Evolutionary conservation across 2,113 vertebrate genomes (phyloP), one percentile per base, ranked within the genome.

Genomic region (Arvicanthis niloticus): DNA sequence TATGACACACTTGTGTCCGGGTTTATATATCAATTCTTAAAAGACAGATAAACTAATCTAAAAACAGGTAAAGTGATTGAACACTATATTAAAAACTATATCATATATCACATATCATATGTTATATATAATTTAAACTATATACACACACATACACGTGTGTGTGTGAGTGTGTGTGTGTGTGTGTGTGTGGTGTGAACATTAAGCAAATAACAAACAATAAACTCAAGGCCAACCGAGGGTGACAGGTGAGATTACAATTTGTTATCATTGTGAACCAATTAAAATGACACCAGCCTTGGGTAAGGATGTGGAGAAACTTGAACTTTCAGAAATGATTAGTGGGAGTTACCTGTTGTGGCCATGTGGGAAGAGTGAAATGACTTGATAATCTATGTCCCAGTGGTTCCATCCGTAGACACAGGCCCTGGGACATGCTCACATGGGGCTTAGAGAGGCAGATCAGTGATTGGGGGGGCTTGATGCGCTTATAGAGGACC

Each of bases 21-120:
- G 84, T 42, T 42, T 86, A 51, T 22, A 72, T 76, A 86, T 92
- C 13, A 76, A 17, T 42, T 65, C 65, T 91, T 5, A 77, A 81
- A 92, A 92, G 40, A 88, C 19, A 76, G 31, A 65, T 26, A 94
- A 73, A 17, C 17, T 60, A 92, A 29, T 37, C 87, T 85, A 95
- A 95, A 94, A 56, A 68, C 48, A 65, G 34, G 22, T 29, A 93
- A 89, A 95, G 67, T 3, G 58, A 73, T 51, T 67, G 13, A 67
- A 67, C 65, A 67, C 65, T 67, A 67, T 67, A 67, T 67, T 67
- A 67, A 67, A 67, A 67, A 67, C 65, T 31, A 31, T 67, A 67
- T 67, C 26, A 12, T 67, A 67, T 67, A 67, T 67, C 65, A 11
- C 26, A 29, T 29, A 62, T 24, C 21, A 62, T 62, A 12, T 12